phyloP scores from a whole-genome alignment of 2,113 vertebrate species.

The Struthio camelus region DNA sequence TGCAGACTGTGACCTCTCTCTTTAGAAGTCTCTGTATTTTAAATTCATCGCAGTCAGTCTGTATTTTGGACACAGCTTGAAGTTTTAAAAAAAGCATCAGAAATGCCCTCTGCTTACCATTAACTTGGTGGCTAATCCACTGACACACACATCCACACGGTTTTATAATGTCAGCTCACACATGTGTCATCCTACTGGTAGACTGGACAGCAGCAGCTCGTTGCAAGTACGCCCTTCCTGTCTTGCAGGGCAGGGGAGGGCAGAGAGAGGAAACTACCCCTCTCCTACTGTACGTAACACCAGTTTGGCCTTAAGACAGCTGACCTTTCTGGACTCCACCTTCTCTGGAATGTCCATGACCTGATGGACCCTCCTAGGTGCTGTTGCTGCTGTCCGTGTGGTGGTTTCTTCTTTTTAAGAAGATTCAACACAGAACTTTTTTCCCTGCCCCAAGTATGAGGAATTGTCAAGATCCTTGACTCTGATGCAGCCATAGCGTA shows the following conservation, averaged over 20 bases:
- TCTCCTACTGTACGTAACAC: background rate
- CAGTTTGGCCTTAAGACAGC: background rate
- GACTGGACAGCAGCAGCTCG: background rate
- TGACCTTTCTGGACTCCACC: background rate
- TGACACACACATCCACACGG: too few relatives aligned
- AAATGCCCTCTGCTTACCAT: background rate
- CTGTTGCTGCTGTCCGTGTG: fast-evolving
- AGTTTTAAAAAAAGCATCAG: background rate
- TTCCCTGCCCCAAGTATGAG: fast-evolving
- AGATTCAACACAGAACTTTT: background rate
- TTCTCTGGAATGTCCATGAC: fast-evolving
- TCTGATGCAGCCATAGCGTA: fast-evolving
- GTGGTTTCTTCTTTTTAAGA: background rate
- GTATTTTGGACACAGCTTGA: background rate
- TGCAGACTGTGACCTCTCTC: background rate
- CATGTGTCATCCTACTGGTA: background rate
- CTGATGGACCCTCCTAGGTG: background rate
- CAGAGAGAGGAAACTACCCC: fast-evolving
- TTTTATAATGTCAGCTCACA: background rate
- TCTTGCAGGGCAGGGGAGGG: fast-evolving
- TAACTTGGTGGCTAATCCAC: background rate
- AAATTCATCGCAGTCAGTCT: background rate
- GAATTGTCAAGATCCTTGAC: background rate
- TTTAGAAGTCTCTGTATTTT: background rate
- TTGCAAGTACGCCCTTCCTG: background rate